Percentiles rank a stretch among this genome's conserved stretches.
Evolutionary conservation across 2,797 vertebrate genomes (phyloP).

Genomic region (Allobates femoralis): DNA sequence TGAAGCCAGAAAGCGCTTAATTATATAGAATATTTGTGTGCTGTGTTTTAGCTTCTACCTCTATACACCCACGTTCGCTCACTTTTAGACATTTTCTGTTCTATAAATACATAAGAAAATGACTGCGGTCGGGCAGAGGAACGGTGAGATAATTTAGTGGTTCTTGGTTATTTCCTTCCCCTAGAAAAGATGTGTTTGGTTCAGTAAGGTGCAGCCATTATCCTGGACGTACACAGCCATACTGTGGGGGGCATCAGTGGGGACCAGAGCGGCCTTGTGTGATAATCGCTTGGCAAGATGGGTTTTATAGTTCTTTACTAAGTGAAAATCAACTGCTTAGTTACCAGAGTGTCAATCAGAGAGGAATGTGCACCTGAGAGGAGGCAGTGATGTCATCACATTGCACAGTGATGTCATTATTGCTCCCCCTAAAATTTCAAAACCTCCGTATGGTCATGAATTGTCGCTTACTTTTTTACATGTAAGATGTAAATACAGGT

Average conservation of each 20-base stretch:
- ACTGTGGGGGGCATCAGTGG: background rate
- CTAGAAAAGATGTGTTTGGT: background rate
- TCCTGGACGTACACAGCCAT: background rate
- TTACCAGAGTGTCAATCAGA: background rate
- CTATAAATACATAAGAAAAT: slow-evolving; percentile 22
- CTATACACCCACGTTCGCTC: background rate
- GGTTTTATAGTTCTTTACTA: background rate
- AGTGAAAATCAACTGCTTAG: background rate
- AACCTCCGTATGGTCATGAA: background rate
- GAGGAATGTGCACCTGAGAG: background rate
- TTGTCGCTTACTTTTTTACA: background rate
- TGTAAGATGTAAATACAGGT: too few relatives aligned
- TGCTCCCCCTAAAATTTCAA: background rate
- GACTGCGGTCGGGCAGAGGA: slow-evolving; percentile 1
- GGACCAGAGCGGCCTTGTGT: background rate
- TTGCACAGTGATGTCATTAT: background rate
- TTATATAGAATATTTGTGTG: background rate
- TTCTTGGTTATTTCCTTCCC: background rate
- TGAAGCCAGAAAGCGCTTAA: background rate
- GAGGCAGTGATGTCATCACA: background rate
- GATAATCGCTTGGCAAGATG: background rate
- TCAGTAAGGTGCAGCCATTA: background rate
- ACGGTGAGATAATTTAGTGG: background rate
- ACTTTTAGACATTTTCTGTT: slow-evolving; percentile 2
- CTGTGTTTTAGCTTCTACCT: background rate